Base-by-base conservation (phyloP, 2,888 invertebrate species). In the Platerodrilus igneus region DNA sequence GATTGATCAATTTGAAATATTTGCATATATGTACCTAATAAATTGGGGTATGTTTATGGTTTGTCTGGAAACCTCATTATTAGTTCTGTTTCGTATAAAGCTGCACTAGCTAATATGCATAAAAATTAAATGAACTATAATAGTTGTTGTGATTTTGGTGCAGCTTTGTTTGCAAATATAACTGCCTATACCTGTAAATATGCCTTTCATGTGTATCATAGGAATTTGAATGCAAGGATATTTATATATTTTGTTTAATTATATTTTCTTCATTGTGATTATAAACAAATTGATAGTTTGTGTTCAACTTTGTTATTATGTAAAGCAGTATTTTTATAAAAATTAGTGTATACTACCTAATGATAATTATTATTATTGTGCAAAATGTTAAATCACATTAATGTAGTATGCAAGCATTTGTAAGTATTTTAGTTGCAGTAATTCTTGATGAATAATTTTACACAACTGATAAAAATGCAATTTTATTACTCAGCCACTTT, bases 251-350 rank as follows among this genome's bases (percentile, higher is more conserved):
- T 41, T 27, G 10, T 15, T 37, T 29, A 27, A 19, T 18, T 20
- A 6, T 26, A 26, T 32, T 22, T 11, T 27, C 26, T 15, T 23
- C 31, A 25, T 18, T 26, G 31, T 26, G 26, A 31, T 31, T 32
- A 32, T 37, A 33, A 34, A 14, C 8, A 14, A 14, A 14, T 31
- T 13, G 14, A 31, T 13, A 16, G 27, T 33, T 37, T 43, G 25
- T 38, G 33, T 38, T 38, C 17, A 33, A 35, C 34, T 42, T 38
- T 18, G 33, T 35, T 30, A 34, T 22, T 19, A 19, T 51, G 51
- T 50, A 51, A 48, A 50, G 44, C 40, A 37, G 50, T 52, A 53
- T 53, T 52, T 51, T 53, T 53, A 53, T 53, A 53, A 53, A 48
- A 53, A 41, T 49, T 46, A 51, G 42, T 52, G 48, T 50, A n/a